Conservation (phyloP, 2,888 invertebrate genomes). For the Eristalinus sepulchralis region DNA sequence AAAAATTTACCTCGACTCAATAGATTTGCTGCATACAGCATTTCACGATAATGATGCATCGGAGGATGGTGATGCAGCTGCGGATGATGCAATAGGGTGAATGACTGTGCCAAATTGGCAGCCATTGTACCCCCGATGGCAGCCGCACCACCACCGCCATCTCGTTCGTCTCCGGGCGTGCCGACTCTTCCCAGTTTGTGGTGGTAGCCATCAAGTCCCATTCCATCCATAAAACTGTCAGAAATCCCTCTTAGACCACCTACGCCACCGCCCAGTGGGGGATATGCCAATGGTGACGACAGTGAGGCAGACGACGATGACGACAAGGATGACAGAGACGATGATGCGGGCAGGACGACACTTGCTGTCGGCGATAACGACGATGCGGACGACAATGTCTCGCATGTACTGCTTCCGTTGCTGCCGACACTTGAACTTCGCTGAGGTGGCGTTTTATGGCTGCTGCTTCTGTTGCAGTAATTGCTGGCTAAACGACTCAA, state of each 20-base stretch:
- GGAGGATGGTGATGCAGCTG: slow-evolving; percentile 78
- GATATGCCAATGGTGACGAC: slow-evolving; percentile 37
- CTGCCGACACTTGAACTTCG: slow-evolving; percentile 79
- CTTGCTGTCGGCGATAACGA: slow-evolving; percentile 75
- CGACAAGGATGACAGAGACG: slow-evolving; percentile 65
- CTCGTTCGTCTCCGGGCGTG: slow-evolving; percentile 12
- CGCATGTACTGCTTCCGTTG: slow-evolving; percentile 79
- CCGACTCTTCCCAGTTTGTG: slow-evolving; percentile 31
- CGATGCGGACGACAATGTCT: slow-evolving; percentile 77
- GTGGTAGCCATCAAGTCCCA: slow-evolving; percentile 47
- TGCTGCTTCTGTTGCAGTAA: slow-evolving; percentile 74
- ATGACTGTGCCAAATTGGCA: slow-evolving; percentile 80
- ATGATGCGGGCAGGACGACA: slow-evolving; percentile 60
- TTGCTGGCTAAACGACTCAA: slow-evolving; percentile 72
- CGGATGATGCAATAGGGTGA: slow-evolving; percentile 81
- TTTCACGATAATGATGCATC: slow-evolving; percentile 83
- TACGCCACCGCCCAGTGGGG: slow-evolving; percentile 22
- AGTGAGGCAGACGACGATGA: slow-evolving; percentile 44
- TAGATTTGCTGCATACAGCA: slow-evolving; percentile 85
- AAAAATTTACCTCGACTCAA: slow-evolving; percentile 83
- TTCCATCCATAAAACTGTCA: slow-evolving; percentile 35
- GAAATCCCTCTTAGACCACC: background rate
- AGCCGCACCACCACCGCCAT: slow-evolving; percentile 7
- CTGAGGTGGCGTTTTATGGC: slow-evolving; percentile 48
- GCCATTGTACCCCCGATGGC: slow-evolving; percentile 76